Percentiles rank a stretch among this genome's conserved stretches.
These are phyloP conservation scores for Thaleichthys pacificus DNA, from an alignment of 2,797 vertebrate genomes.

Conservation along the genomic window DNA sequence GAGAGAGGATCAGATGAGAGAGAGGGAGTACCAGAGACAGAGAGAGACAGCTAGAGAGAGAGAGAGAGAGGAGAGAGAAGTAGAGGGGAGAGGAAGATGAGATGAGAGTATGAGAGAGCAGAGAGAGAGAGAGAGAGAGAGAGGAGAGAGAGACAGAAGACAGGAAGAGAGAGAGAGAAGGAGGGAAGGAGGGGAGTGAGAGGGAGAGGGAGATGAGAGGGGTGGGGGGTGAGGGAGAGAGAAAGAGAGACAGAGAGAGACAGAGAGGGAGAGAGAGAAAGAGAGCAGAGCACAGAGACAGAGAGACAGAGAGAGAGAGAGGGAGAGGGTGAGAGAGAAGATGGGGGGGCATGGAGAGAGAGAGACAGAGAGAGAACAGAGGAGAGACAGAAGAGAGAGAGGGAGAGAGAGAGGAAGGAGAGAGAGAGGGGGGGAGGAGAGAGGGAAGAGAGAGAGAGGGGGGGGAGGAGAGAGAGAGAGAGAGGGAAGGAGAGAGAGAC, in stretches of 20 bases:
- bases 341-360: conserved; percentile 25
- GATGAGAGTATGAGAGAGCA: too few species aligned
- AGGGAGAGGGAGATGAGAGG: background rate
- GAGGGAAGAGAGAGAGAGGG: background rate
- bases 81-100: too few species aligned
- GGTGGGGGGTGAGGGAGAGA: background rate
- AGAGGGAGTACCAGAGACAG: background rate
- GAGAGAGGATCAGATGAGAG: background rate
- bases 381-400: conserved; percentile 2
- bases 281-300: background rate
- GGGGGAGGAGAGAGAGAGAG: background rate
- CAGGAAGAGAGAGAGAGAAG: background rate
- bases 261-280: background rate
- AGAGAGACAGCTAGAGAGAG: conserved; percentile 17
- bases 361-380: conserved; percentile 18
- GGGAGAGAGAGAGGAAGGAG: background rate
- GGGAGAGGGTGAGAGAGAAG: too few species aligned
- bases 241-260: background rate
- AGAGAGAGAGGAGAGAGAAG: conserved; percentile 3
- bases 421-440: background rate
- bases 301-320: conserved; percentile 7
- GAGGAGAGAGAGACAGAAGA: background rate
- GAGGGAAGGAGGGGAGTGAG: background rate
- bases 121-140: conserved; percentile 2
- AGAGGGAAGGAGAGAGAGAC: background rate